Evolutionary conservation across 2,797 vertebrate genomes (phyloP), one percentile per base, ranked within the genome.

Genomic region (Leptodactylus fallax): DNA sequence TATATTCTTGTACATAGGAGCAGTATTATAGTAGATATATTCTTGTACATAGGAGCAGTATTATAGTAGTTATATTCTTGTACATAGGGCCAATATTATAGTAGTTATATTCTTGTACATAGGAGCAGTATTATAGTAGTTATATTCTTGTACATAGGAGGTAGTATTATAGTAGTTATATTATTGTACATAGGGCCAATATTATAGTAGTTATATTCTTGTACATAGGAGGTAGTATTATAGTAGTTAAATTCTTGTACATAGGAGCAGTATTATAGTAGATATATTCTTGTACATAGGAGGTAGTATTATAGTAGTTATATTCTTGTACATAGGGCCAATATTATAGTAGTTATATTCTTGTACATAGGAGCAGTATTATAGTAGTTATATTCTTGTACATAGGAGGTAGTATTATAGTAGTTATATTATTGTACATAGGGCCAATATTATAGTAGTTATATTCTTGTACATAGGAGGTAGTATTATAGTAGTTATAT

Each of bases 11-110:
- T 56, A 56, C 55, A 56, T 56, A 56, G 55, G 55, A 10, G 55
- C 60, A 61, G 60, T 61, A 61, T 61, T 61, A 61, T 56, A 56
- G 55, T 56, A 56, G 55, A 4, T 56, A 56, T 23, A n/a, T 63
- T 63, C 19, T 23, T 63, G 61, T 56, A 63, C n/a, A n/a, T 63
- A 63, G 61, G n/a, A 6, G 63, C 23, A 25, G 63, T 67, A 25
- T 67, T 67, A 67, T 25, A 67, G 63, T 67, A 27, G 23, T 67
- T 67, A 67, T 67, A 67, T 67, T 25, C 63, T 67, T 67, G 63
- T 67, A 67, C 12, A 67, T 67, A 67, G 10, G 63, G 23, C 10
- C 63, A 67, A 23, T 67, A 67, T 67, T 67, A 67, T 67, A 67
- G 63, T 25, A 67, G 63, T 67, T 12, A 61, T 61, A 61, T 61